phyloP scores from a whole-genome alignment of 2,797 vertebrate species.

The Rhodeus uyekii region DNA sequence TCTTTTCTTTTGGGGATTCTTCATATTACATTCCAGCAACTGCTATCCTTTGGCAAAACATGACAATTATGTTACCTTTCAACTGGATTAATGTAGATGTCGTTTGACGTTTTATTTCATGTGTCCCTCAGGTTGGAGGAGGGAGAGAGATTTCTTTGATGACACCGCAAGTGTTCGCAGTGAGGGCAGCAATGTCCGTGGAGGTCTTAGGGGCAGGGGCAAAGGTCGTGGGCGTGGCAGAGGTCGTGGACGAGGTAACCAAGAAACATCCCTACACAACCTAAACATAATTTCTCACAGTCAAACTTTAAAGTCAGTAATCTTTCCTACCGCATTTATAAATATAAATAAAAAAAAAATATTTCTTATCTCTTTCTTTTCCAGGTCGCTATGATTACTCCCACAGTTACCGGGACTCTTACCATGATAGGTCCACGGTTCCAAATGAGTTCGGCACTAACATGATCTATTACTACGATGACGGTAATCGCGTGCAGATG shows the following conservation, averaged over 20 bases:
- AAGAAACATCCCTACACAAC: not conserved
- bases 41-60: too few relatives aligned
- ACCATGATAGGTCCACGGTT: slow-evolving; percentile 71
- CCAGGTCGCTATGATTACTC: slow-evolving; percentile 87
- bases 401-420: slow-evolving; percentile 77
- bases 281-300: not conserved
- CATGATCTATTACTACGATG: slow-evolving; percentile 94
- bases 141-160: slow-evolving; percentile 84
- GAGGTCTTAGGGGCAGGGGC: slow-evolving; percentile 81
- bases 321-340: too few relatives aligned
- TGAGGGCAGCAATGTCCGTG: slow-evolving; percentile 77
- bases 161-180: slow-evolving; percentile 82
- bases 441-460: slow-evolving; percentile 77
- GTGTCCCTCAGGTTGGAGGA: slow-evolving; percentile 80
- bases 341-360: too few relatives aligned
- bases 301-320: too few relatives aligned
- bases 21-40: too few relatives aligned
- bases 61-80: too few relatives aligned
- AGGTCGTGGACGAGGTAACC: slow-evolving; percentile 85
- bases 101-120: not conserved
- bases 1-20: too few relatives aligned
- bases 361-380: not conserved
- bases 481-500: slow-evolving; percentile 87
- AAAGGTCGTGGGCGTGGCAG: slow-evolving; percentile 87
- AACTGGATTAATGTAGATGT: too few relatives aligned